phyloP scores from a whole-genome alignment of 2,113 vertebrate species.

The Peucedramus taeniatus region DNA sequence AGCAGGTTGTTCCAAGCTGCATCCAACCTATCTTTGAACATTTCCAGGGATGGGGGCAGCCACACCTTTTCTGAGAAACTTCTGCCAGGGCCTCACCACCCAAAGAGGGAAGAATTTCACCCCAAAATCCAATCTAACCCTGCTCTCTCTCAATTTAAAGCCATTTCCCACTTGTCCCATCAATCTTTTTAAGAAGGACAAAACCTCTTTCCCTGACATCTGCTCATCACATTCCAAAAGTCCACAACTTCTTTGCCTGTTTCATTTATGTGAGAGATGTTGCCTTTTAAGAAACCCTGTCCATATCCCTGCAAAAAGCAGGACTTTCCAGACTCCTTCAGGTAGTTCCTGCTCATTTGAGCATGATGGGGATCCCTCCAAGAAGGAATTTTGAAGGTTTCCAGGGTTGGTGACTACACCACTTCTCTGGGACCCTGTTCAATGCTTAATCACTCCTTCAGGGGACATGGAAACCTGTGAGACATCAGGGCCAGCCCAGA shows the following conservation, averaged over 20 bases:
- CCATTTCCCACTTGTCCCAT: neutral
- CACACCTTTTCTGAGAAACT: neutral
- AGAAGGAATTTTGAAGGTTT: neutral
- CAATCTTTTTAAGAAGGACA: neutral
- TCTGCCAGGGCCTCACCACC: neutral
- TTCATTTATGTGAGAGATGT: neutral
- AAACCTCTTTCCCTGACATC: neutral
- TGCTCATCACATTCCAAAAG: neutral
- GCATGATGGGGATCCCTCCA: no score
- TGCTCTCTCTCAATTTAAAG: neutral
- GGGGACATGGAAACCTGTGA: neutral
- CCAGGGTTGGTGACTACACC: neutral
- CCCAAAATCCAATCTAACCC: neutral
- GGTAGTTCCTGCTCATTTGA: neutral
- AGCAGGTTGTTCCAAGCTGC: neutral
- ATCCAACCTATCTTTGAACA: neutral
- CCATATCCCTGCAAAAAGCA: neutral
- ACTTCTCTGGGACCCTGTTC: neutral
- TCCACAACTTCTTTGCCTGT: accelerated
- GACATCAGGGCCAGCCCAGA: accelerated
- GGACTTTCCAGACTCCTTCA: neutral
- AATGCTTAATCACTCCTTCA: neutral
- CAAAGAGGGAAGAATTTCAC: neutral
- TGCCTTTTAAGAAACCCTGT: neutral
- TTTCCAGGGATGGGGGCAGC: neutral